A percentile compares a stretch with the other conserved stretches of the same genome.
Conservation (phyloP, 2,113 vertebrate genomes). For the Euleptes europaea region DNA sequence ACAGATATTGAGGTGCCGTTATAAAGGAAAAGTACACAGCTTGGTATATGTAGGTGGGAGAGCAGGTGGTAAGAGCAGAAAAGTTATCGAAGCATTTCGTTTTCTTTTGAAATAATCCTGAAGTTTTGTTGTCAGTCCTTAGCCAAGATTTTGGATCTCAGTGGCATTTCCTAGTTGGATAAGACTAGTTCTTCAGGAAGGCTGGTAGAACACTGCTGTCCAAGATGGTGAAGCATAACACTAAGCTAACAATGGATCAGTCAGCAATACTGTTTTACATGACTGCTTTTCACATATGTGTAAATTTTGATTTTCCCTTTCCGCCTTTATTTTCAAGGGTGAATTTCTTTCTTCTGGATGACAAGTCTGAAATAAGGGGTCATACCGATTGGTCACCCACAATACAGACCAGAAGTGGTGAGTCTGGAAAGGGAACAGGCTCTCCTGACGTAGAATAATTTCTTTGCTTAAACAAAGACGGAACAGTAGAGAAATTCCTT, state of each 20-base stretch:
- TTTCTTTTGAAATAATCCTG: neutral
- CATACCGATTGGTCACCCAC: constrained; percentile 34
- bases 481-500: neutral
- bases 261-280: neutral
- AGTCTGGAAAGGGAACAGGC: neutral
- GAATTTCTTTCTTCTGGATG: constrained; percentile 31
- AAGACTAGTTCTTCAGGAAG: neutral
- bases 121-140: neutral
- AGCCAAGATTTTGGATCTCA: neutral
- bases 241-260: neutral
- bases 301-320: neutral
- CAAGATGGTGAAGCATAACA: neutral
- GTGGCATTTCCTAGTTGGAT: neutral
- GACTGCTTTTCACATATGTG: neutral
- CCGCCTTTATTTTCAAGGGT: constrained; percentile 1
- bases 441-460: neutral
- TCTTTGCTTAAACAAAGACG: neutral
- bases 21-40: neutral
- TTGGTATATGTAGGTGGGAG: neutral
- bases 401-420: constrained; percentile 31
- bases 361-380: constrained; percentile 16
- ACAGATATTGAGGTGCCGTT: neutral
- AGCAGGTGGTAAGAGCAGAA: no score
- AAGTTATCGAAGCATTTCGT: no score
- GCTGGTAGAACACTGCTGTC: neutral